These are phyloP conservation scores for Speoplatyrhinus poulsoni DNA, from an alignment of 2,113 vertebrate species.

Conservation along the genomic window DNA sequence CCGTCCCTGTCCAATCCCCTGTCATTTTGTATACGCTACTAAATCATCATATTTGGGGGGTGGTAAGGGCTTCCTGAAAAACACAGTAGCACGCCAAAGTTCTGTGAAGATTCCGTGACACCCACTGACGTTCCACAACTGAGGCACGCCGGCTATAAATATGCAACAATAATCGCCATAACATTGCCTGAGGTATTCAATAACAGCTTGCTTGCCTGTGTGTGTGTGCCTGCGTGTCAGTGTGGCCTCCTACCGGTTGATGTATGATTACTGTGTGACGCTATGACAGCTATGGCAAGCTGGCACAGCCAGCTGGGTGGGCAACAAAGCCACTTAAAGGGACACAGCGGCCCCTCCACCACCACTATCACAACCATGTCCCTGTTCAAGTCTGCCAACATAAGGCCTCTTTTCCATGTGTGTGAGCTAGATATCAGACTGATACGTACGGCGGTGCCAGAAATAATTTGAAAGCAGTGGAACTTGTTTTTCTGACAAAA, in stretches of 20 bases:
- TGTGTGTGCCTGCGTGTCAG: not conserved
- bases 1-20: conserved; percentile 18
- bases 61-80: conserved; percentile 15
- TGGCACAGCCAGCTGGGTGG: not conserved
- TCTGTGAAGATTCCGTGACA: not conserved
- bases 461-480: not conserved
- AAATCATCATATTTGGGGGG: conserved; percentile 26
- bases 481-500: not conserved
- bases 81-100: conserved; percentile 2
- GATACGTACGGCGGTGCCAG: not conserved
- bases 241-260: conserved; percentile 1
- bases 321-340: conserved; percentile 12
- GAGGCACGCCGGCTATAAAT: not conserved
- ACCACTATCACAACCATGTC: not conserved
- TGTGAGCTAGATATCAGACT: not conserved
- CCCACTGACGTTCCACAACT: not conserved
- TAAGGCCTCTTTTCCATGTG: not conserved
- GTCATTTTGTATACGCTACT: conserved; percentile 37
- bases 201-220: too few relatives aligned
- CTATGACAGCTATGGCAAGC: conserved; percentile 34
- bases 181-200: conserved; percentile 14
- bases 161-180: conserved; percentile 8
- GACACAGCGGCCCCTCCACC: not conserved
- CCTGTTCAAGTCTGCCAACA: not conserved
- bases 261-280: conserved; percentile 18